Conservation (phyloP, 2,113 vertebrate genomes). For the Apus apus region DNA sequence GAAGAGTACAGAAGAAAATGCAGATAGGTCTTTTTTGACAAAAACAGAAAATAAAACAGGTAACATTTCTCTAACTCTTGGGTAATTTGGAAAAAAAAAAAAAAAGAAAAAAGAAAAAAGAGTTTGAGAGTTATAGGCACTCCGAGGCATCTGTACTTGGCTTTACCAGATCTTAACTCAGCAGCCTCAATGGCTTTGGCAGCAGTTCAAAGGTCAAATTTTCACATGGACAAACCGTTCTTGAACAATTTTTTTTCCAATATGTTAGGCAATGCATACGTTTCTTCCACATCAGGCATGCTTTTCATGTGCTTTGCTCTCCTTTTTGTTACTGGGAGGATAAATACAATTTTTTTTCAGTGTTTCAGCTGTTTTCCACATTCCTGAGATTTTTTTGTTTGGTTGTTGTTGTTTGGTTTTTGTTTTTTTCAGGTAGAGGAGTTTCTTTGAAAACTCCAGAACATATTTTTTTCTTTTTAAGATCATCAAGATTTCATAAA, state of each 20-base stretch:
- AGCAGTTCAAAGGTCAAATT: slow-evolving; percentile 56
- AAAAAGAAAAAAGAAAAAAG: no score
- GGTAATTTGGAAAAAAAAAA: no score
- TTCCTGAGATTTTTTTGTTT: background rate
- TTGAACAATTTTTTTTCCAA: slow-evolving; percentile 31
- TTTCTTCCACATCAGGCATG: slow-evolving; percentile 54
- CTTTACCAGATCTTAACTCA: slow-evolving; percentile 38
- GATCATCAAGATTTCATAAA: background rate
- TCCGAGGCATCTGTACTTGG: slow-evolving; percentile 7
- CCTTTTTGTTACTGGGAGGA: slow-evolving; percentile 19
- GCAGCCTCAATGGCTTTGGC: slow-evolving; percentile 29
- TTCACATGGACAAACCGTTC: slow-evolving; percentile 51
- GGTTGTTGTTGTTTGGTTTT: background rate
- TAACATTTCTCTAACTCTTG: background rate
- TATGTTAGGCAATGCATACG: slow-evolving; percentile 42
- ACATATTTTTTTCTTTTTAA: background rate
- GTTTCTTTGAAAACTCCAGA: background rate
- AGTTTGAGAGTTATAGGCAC: background rate
- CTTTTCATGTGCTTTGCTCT: slow-evolving; percentile 48
- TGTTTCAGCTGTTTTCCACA: background rate
- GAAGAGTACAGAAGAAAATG: background rate
- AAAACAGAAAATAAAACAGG: background rate
- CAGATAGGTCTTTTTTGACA: background rate
- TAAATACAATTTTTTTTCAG: slow-evolving; percentile 17
- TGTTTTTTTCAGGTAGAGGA: background rate